Evolutionary conservation across 2,888 invertebrate genomes (phyloP).

Genomic region (Callinectes sapidus): DNA sequence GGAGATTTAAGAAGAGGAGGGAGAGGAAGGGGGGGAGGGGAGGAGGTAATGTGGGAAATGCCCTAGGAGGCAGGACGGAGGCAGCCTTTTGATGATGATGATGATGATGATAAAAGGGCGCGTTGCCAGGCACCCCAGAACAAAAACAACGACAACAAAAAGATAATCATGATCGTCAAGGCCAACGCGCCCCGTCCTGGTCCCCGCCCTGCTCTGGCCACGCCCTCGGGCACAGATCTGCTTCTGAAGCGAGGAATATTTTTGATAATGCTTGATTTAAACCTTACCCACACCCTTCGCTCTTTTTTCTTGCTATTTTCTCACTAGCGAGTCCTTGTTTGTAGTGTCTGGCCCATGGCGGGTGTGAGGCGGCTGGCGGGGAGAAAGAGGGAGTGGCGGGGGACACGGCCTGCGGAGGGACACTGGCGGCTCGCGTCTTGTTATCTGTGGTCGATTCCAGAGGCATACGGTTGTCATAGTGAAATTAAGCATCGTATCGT

Average conservation of each 20-base stretch:
- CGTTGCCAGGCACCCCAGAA: not conserved
- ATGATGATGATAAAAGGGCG: not conserved
- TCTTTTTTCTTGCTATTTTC: not conserved
- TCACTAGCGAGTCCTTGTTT: not conserved
- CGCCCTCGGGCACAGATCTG: not conserved
- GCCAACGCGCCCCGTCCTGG: not conserved
- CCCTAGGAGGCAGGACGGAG: not conserved
- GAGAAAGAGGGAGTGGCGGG: too few species aligned
- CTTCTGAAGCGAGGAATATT: not conserved
- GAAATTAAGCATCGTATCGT: not conserved
- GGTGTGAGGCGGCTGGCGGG: not conserved
- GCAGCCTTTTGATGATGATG: not conserved
- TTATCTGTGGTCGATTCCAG: not conserved
- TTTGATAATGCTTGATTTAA: conserved; percentile 3
- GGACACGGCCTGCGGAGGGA: not conserved
- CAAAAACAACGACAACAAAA: not conserved
- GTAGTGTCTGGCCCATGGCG: not conserved
- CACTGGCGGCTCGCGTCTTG: not conserved
- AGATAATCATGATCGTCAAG: conserved; percentile 11
- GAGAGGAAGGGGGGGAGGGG: not conserved
- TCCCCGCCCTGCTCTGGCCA: not conserved
- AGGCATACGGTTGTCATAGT: not conserved
- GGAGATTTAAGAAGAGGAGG: not conserved
- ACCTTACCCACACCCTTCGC: not conserved
- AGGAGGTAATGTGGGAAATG: not conserved